Percentiles rank a stretch among this genome's conserved stretches.
Evolutionary conservation across 2,888 invertebrate genomes (phyloP).

Genomic region (Dexiosoma caninum): DNA sequence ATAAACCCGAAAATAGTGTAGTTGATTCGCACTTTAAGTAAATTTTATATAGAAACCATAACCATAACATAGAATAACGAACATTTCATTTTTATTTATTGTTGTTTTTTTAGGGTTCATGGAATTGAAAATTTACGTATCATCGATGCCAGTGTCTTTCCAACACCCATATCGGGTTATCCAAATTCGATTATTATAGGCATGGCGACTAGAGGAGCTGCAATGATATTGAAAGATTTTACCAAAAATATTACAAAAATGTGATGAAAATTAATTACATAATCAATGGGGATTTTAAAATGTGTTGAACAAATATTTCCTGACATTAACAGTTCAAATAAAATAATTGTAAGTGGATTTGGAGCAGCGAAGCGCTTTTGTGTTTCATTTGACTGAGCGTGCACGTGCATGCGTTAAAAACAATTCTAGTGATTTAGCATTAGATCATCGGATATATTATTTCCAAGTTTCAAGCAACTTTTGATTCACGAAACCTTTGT

Average conservation of each 20-base stretch:
- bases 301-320: too few species aligned
- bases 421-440: too few species aligned
- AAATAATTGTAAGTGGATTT: too few species aligned
- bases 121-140: conserved; percentile 83
- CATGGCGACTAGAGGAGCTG: conserved; percentile 83
- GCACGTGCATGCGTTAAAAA: too few species aligned
- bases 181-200: conserved; percentile 84
- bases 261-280: neutral
- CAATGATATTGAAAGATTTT: conserved; percentile 80
- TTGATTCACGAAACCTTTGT: too few species aligned
- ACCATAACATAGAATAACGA: too few species aligned
- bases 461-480: too few species aligned
- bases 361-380: too few species aligned
- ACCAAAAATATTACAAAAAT: conserved; percentile 22
- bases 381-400: too few species aligned
- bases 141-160: conserved; percentile 89
- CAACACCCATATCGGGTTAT: conserved; percentile 86
- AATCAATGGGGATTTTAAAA: too few species aligned
- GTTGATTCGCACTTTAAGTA: conserved; percentile 84
- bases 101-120: conserved; percentile 80
- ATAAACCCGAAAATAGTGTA: conserved; percentile 78
- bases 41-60: neutral
- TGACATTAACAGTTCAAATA: too few species aligned
- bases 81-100: neutral
- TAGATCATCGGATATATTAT: too few species aligned